These are phyloP conservation scores for Xiphorhynchus elegans DNA, from an alignment of 2,113 vertebrate genomes.

Conservation along the genomic window DNA sequence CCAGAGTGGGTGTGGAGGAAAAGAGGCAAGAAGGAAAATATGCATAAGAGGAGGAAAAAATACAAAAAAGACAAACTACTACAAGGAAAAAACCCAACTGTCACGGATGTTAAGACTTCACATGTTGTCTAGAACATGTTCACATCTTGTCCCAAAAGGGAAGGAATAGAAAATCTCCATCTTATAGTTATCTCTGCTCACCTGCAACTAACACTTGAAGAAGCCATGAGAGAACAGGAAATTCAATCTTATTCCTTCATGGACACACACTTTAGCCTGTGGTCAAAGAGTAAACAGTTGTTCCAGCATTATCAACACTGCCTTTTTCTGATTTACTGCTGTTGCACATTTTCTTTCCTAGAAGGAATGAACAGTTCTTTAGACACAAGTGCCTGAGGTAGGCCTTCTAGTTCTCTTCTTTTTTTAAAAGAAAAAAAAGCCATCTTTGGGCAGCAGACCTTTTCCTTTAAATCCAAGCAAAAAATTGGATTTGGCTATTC, in stretches of 20 bases:
- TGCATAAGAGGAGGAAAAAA: neutral
- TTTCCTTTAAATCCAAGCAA: neutral
- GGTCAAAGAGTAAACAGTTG: neutral
- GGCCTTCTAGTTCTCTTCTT: neutral
- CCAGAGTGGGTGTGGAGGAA: neutral
- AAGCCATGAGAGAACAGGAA: neutral
- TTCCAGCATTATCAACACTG: neutral
- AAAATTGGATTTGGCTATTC: neutral
- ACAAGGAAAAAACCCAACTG: neutral
- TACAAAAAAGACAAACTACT: neutral
- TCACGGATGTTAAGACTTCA: neutral
- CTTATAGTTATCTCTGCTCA: neutral
- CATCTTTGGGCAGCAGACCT: neutral
- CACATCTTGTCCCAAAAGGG: neutral
- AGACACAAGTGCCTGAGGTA: neutral
- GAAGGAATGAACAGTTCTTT: neutral
- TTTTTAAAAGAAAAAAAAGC: neutral
- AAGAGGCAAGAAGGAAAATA: neutral
- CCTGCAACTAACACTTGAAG: neutral
- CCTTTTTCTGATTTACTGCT: neutral
- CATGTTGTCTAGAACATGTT: neutral
- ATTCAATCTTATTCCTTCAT: neutral
- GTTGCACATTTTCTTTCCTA: neutral
- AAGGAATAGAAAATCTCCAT: neutral
- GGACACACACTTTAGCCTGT: neutral